phyloP scores from a whole-genome alignment of 1,140 invertebrate genomes.

The Dendrolimus kikuchii region DNA sequence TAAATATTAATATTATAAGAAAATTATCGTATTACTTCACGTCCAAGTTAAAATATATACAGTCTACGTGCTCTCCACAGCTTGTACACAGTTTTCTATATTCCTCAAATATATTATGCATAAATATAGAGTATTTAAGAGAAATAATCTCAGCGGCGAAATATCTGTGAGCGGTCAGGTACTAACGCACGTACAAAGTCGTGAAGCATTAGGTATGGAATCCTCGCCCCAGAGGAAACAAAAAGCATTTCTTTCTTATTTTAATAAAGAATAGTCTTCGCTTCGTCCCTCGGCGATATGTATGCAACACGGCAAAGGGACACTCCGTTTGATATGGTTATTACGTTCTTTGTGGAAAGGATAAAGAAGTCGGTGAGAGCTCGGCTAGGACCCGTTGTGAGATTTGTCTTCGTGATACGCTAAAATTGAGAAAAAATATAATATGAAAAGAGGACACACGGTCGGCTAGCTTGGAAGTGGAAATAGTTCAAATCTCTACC shows the following conservation, averaged over 20 bases:
- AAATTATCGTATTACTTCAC: too few relatives aligned
- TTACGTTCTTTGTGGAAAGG: constrained; percentile 63
- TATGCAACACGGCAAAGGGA: constrained; percentile 63
- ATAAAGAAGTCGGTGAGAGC: constrained; percentile 54
- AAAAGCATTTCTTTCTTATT: constrained; percentile 63
- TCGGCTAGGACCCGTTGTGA: constrained; percentile 36
- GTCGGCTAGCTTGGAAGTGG: constrained; percentile 50
- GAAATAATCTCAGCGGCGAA: too few relatives aligned
- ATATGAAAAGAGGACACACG: constrained; percentile 25
- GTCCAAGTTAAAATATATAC: too few relatives aligned
- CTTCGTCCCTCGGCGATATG: constrained; percentile 42
- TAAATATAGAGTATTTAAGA: too few relatives aligned
- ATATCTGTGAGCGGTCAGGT: constrained; percentile 21
- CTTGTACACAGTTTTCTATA: too few relatives aligned
- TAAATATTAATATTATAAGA: too few relatives aligned
- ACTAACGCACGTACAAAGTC: constrained; percentile 22
- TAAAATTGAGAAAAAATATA: constrained; percentile 57
- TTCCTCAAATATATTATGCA: too few relatives aligned
- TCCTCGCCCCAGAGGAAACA: constrained; percentile 47
- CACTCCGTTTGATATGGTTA: constrained; percentile 69
- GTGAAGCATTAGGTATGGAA: constrained; percentile 52
- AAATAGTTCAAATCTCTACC: constrained; percentile 35
- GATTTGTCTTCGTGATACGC: constrained; percentile 66
- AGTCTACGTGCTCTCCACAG: too few relatives aligned
- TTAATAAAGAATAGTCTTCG: constrained; percentile 48